Evolutionary conservation across 2,113 vertebrate genomes (phyloP), one percentile per base, ranked within the genome.

Genomic region (Gadus chalcogrammus): DNA sequence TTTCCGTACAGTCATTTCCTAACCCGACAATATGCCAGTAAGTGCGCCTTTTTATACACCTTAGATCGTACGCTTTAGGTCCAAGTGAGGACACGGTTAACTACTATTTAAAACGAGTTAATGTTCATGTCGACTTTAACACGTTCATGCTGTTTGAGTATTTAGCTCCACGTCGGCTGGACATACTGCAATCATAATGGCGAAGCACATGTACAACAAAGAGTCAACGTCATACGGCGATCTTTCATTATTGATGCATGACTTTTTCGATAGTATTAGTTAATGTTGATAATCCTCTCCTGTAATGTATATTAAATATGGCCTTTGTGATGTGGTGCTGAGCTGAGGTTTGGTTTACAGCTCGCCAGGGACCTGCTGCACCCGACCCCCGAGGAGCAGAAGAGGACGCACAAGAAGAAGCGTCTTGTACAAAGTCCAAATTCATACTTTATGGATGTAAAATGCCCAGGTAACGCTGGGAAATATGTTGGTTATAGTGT

Each of bases 391-490:
- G 94, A 95, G 79, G 91, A 91, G 86, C 93, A 95, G 75, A 94
- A 91, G 88, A 89, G 92, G 86, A 90, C 88, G 58, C 94, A 95
- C 86, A 95, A 95, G 90, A 95, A 95, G 70, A 95, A 95, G 81
- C 92, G 94, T 35, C 90, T 95, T 62, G 94, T 95, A 5, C 94
- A 95, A 87, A 90, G 94, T 82, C 94, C 94, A 1, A 95, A 95
- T 60, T 95, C 94, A 4, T 95, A 95, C 71, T 95, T 95, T 75
- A 95, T 95, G 94, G 94, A 95, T 38, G 94, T 95, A 3, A 95
- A 95, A 67, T 95, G 94, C 75, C 94, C 93, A 84, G 93, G 93
- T 94, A 2, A 53, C 78, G 80, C 61, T 62, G 1, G 17, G 7
- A 18, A 48, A 31, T 15, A 13, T 48, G 42, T 48, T 1, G 42